phyloP scores from a whole-genome alignment of 2,797 vertebrate genomes.

The Nannoperca obscura region DNA sequence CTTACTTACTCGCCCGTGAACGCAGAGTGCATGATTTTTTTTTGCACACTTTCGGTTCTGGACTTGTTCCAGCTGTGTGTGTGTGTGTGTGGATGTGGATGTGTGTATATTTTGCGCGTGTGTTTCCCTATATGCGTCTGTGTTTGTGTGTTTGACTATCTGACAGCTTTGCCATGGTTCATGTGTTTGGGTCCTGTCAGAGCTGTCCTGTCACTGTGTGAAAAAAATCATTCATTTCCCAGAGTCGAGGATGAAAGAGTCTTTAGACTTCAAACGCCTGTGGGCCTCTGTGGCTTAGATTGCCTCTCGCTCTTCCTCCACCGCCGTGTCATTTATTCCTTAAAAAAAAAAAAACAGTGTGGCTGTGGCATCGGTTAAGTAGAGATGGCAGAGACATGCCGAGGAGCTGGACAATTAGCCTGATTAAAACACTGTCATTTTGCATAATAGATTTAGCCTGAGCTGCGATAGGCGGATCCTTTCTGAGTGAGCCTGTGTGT shows the following conservation, averaged over 20 bases:
- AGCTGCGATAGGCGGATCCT: conserved; percentile 52
- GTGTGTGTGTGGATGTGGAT: conserved; percentile 12
- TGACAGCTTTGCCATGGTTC: conserved; percentile 81
- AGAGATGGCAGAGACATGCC: conserved; percentile 66
- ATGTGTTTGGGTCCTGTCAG: conserved; percentile 83
- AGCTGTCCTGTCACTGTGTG: conserved; percentile 80
- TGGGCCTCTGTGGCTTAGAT: conserved; percentile 81
- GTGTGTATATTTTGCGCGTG: conserved; percentile 13
- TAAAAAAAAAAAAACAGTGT: conserved; percentile 50
- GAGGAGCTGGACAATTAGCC: conserved; percentile 77
- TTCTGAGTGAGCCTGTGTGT: conserved; percentile 23
- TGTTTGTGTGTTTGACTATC: conserved; percentile 68
- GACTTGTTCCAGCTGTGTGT: conserved; percentile 44
- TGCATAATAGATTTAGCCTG: conserved; percentile 66
- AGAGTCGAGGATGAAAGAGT: conserved; percentile 84
- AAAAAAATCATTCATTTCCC: conserved; percentile 82
- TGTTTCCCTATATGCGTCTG: conserved; percentile 45
- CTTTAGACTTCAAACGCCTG: conserved; percentile 84
- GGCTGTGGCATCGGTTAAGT: conserved; percentile 69
- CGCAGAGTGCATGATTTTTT: conserved; percentile 18
- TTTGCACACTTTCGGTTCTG: conserved; percentile 48
- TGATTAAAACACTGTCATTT: conserved; percentile 80
- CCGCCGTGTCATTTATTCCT: conserved; percentile 74
- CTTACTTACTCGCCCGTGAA: conserved; percentile 43
- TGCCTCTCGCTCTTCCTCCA: conserved; percentile 76